Base-by-base conservation (phyloP, 35 echinoderm and acorn worm genomes). In the Apostichopus parvimensis region DNA sequence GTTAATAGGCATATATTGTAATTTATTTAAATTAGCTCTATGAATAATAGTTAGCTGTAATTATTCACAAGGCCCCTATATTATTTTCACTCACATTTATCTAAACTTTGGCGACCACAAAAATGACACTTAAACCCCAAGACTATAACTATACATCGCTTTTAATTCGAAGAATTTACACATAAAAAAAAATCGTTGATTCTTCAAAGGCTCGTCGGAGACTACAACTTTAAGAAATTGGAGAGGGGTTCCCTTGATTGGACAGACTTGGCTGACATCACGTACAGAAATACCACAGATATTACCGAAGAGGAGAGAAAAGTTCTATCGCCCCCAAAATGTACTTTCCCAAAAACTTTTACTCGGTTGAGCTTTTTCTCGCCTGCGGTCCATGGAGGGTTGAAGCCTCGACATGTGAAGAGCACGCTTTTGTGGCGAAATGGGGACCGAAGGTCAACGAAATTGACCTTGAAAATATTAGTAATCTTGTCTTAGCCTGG, bases 251-350 rank as follows among this genome's bases (percentile, higher is more conserved):
- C 18, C 24, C 53, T 88, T 88, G 86, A 88, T 88, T 88, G 86
- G 68, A 17, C 68, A 6, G 61, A 88, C 8, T 17, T 72, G 14
- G 14, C 45, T 72, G 45, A 2, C 23, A 73, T 58, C 86, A 88
- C 86, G 86, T 88, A 72, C 45, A 34, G 6, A 14, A 88, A 73
- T 88, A 34, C 86, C 61, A 24, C 61, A 88, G 86, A 88, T 64
- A 88, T 53, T 28, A 25, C 64, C 9, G 34, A 45, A 45, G 24
- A 28, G 86, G 68, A 64, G 64, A 82, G 7, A 88, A 88, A 72
- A 88, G 86, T 88, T 88, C 86, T 88, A 24, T 88, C 86, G 61
- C 86, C 86, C 86, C 86, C 86, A 88, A 88, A 88, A 72, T 88
- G 86, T 62, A 88, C 86, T 88, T 88, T 88, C 52, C 20, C 34